Base-by-base conservation (phyloP, 2,797 vertebrate genomes). In the Sebastes vulpes region DNA sequence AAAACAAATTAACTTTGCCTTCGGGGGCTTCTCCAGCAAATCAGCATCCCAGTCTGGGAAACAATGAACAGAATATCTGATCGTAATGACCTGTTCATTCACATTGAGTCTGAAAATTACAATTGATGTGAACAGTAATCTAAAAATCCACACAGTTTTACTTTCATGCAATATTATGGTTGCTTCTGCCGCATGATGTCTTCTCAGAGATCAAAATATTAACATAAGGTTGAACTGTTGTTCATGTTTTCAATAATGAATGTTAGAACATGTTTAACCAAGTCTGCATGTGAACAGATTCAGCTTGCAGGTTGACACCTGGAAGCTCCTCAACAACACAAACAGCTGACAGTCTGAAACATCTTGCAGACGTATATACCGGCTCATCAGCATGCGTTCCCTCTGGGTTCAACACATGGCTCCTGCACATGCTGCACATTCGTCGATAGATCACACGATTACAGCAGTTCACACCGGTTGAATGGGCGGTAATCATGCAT, bases 401-500 rank as follows among this genome's bases (percentile, higher is more conserved):
- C 84, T 58, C 9, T n/a, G 21, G 84, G 65, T 48, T 67, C 69
- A 81, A 78, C 83, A 86, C 87, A 70, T 25, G 69, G 82, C 82
- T 83, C 64, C 72, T 57, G 54, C 89, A 82, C 81, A 87, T 74
- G 85, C 75, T 75, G 78, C 82, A 80, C 70, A 81, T 84, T 80
- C 84, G 73, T n/a, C 68, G 10, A 56, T 66, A 59, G 80, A 87
- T 91, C 80, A 65, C 87, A 86, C 28, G 52, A 90, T 86, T 81
- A 84, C 75, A 75, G 75, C 35, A 46, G 74, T 79, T 89, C 80
- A 83, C 65, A 53, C 35, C 3, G 76, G 83, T 69, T 91, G 84
- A 91, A 81, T 78, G 80, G 70, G 80, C 75, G 46, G 86, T 88
- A 93, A 90, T 90, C 87, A 84, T 82, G 88, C 89, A 85, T 91